Conservation (phyloP, 2,888 invertebrate species). For the Hyles lineata region DNA sequence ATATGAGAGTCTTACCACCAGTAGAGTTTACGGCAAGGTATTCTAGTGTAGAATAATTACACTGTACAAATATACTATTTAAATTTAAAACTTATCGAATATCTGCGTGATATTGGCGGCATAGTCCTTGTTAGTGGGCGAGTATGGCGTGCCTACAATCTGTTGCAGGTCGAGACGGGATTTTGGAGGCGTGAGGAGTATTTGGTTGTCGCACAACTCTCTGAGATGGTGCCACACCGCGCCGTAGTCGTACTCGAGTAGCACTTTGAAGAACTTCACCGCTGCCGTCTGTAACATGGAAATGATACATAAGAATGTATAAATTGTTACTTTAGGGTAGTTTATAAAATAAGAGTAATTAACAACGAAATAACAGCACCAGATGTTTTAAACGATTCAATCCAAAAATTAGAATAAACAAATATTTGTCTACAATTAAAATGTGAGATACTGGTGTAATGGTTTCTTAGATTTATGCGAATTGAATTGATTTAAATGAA, state of each 20-base stretch:
- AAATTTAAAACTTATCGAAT: conserved; percentile 45
- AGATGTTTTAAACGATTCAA: too few relatives aligned
- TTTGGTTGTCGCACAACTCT: conserved; percentile 58
- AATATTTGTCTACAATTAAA: too few relatives aligned
- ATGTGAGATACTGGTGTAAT: too few relatives aligned
- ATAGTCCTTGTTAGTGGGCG: conserved; percentile 55
- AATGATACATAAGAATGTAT: not conserved
- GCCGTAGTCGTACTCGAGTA: conserved; percentile 77
- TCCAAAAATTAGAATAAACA: too few relatives aligned
- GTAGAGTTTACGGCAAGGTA: too few relatives aligned
- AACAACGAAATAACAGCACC: too few relatives aligned
- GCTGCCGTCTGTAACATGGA: conserved; percentile 73
- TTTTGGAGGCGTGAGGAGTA: conserved; percentile 50
- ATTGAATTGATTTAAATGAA: too few relatives aligned
- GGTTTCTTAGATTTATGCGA: too few relatives aligned
- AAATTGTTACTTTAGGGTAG: not conserved
- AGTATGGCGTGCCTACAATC: conserved; percentile 60
- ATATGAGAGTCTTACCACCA: too few relatives aligned
- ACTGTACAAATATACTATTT: too few relatives aligned
- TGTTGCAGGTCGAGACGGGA: conserved; percentile 47
- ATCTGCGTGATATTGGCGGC: conserved; percentile 65
- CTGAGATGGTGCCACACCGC: conserved; percentile 68
- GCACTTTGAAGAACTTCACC: conserved; percentile 79
- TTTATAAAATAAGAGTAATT: not conserved
- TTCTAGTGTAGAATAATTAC: too few relatives aligned